phyloP scores from a whole-genome alignment of 2,113 vertebrate species.

The Nasalis larvatus region DNA sequence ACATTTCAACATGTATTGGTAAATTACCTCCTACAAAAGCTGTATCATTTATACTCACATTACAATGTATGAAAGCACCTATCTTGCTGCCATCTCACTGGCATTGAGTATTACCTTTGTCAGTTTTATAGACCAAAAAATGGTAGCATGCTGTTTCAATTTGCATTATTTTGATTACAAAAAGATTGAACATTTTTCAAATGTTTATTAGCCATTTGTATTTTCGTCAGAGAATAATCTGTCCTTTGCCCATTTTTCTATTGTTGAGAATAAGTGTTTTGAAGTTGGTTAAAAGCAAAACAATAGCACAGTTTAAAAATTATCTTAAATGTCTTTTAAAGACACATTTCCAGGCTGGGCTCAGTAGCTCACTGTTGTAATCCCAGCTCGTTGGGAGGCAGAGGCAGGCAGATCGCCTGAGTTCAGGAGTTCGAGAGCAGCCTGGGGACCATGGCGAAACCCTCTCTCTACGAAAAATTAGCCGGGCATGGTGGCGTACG shows the following conservation, averaged over 20 bases:
- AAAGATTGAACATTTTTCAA: constrained; percentile 66
- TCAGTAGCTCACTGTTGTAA: too few relatives aligned
- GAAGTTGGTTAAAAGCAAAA: constrained; percentile 66
- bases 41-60: constrained; percentile 51
- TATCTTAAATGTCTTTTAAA: constrained; percentile 34
- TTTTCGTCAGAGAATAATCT: constrained; percentile 60
- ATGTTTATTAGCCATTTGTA: constrained; percentile 71
- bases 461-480: too few relatives aligned
- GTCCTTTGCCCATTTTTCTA: constrained; percentile 50
- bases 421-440: too few relatives aligned
- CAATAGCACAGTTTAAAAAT: constrained; percentile 48
- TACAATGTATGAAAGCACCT: constrained; percentile 48
- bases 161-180: constrained; percentile 74
- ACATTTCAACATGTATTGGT: constrained; percentile 52
- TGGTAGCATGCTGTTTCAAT: constrained; percentile 63
- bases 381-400: too few relatives aligned
- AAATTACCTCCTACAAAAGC: constrained; percentile 64
- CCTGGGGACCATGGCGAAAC: too few relatives aligned
- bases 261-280: constrained; percentile 40
- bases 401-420: too few relatives aligned
- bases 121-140: constrained; percentile 68
- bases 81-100: constrained; percentile 54
- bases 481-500: too few relatives aligned
- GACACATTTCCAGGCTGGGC: neutral
- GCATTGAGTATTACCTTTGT: constrained; percentile 64